Evolutionary conservation across 2,113 vertebrate species (phyloP).

Genomic region (Boulengerochromis microlepis): DNA sequence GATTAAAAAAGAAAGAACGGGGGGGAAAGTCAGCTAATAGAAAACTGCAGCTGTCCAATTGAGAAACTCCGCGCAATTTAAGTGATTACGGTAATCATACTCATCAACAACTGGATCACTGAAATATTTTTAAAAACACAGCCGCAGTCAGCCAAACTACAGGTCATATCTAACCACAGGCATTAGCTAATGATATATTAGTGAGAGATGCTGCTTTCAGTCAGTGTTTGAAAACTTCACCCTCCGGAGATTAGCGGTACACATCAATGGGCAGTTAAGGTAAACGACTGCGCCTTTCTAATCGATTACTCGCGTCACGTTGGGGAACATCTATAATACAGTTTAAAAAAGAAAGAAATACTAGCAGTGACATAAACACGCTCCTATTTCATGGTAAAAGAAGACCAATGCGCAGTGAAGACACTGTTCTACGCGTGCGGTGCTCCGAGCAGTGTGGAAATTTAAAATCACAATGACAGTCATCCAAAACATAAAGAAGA

Average conservation of each 20-base stretch:
- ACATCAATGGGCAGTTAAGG: constrained; percentile 7
- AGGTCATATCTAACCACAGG: neutral
- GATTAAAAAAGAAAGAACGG: neutral
- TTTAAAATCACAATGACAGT: neutral
- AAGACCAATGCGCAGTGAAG: neutral
- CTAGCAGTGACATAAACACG: neutral
- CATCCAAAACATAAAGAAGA: neutral
- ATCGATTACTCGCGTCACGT: constrained; percentile 10
- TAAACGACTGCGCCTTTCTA: neutral
- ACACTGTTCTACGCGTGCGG: neutral
- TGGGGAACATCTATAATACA: neutral
- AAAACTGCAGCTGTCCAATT: constrained; percentile 16
- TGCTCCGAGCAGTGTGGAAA: neutral
- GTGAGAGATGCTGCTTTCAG: constrained; percentile 9
- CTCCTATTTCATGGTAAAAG: neutral
- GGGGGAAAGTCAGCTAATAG: neutral
- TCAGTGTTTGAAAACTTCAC: constrained; percentile 48
- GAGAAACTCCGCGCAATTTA: neutral
- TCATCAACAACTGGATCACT: neutral
- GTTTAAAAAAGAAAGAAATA: neutral
- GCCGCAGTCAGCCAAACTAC: neutral
- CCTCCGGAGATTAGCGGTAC: constrained; percentile 26
- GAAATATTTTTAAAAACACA: neutral
- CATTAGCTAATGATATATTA: constrained; percentile 9
- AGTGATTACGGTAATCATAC: neutral